Conservation (phyloP, 2,888 invertebrate species). For the Hypsopygia costalis region DNA sequence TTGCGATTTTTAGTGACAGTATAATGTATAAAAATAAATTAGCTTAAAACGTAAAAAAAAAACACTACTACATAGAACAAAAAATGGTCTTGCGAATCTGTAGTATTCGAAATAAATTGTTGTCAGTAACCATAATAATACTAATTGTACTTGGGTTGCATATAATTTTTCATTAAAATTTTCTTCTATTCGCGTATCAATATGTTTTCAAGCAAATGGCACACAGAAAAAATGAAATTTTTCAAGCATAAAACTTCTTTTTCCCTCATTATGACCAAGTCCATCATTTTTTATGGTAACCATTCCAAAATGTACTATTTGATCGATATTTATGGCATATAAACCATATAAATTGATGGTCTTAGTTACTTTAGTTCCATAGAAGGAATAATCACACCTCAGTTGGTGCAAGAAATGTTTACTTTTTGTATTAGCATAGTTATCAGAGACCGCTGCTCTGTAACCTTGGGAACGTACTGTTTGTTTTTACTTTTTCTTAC, state of each 20-base stretch:
- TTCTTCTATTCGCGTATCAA: too few species aligned
- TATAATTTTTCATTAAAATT: too few species aligned
- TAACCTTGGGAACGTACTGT: conserved; percentile 3
- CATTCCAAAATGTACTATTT: neutral
- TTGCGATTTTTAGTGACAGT: conserved; percentile 4
- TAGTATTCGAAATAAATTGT: too few species aligned
- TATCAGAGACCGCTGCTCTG: conserved; percentile 22
- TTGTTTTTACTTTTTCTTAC: too few species aligned
- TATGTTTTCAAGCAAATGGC: too few species aligned
- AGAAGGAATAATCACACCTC: conserved; percentile 25
- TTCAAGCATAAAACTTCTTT: neutral
- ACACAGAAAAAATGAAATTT: too few species aligned
- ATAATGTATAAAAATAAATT: too few species aligned
- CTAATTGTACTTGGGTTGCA: too few species aligned
- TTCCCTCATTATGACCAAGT: conserved; percentile 1
- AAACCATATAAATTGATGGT: conserved; percentile 3
- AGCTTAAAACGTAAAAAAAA: too few species aligned
- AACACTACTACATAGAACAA: too few species aligned
- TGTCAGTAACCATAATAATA: too few species aligned
- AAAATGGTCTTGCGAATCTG: too few species aligned
- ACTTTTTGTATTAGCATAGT: conserved; percentile 25
- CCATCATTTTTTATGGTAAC: neutral
- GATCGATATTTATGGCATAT: conserved; percentile 6
- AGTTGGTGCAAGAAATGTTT: conserved; percentile 17
- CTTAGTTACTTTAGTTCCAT: conserved; percentile 4